Percentiles rank a stretch among this genome's conserved stretches.
These are phyloP conservation scores for Agriotes lineatus DNA, from an alignment of 2,888 invertebrate species.

Conservation along the genomic window DNA sequence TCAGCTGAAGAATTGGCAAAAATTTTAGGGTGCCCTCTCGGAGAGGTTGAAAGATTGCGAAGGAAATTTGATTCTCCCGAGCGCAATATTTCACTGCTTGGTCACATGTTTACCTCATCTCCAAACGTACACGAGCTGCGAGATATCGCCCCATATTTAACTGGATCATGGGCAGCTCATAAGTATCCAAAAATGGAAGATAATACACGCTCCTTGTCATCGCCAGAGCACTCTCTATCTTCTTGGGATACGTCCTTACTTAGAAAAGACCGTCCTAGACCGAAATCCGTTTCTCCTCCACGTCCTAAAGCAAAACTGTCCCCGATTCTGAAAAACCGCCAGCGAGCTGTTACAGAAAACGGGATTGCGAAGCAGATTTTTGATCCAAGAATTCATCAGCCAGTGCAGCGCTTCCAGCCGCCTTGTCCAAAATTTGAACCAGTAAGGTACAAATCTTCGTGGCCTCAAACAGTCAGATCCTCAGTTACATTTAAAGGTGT, in stretches of 20 bases:
- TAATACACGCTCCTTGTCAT: slow-evolving; percentile 75
- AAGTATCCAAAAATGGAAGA: slow-evolving; percentile 79
- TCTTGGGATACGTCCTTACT: slow-evolving; percentile 60
- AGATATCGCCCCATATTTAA: slow-evolving; percentile 83
- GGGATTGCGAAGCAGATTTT: slow-evolving; percentile 73
- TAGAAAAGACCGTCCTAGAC: slow-evolving; percentile 63
- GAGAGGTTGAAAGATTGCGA: slow-evolving; percentile 80
- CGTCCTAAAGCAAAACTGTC: slow-evolving; percentile 66
- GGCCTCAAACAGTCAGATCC: slow-evolving; percentile 70
- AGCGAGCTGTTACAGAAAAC: slow-evolving; percentile 46
- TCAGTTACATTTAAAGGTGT: slow-evolving; percentile 83
- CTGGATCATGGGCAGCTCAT: slow-evolving; percentile 86
- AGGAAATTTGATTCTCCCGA: slow-evolving; percentile 77
- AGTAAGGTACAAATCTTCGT: slow-evolving; percentile 64
- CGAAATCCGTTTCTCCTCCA: slow-evolving; percentile 68
- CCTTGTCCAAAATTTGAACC: slow-evolving; percentile 64
- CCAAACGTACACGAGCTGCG: slow-evolving; percentile 83
- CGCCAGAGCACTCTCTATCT: slow-evolving; percentile 63
- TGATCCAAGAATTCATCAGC: slow-evolving; percentile 81
- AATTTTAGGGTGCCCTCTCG: slow-evolving; percentile 67
- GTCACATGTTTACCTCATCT: slow-evolving; percentile 84
- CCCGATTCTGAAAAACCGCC: slow-evolving; percentile 60
- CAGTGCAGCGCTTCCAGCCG: slow-evolving; percentile 83
- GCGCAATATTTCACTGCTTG: slow-evolving; percentile 72
- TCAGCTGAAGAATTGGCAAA: slow-evolving; percentile 62